phyloP scores from a whole-genome alignment of 2,797 vertebrate species.

The Kryptopterus vitreolus region DNA sequence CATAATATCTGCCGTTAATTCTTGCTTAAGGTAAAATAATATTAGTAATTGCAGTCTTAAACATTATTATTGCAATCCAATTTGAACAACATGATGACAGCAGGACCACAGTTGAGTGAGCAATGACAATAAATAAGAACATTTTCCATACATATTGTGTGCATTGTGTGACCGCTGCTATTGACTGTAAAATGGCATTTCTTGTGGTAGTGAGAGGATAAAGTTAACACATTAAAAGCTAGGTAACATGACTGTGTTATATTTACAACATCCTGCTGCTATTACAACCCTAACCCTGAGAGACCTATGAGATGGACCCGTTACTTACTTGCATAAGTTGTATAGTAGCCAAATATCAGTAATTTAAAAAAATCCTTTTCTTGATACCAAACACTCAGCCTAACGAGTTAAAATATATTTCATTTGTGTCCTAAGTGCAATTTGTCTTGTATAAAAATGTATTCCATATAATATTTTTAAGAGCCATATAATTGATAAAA shows the following conservation, averaged over 20 bases:
- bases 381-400: not conserved
- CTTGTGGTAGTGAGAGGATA: conserved; percentile 37
- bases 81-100: conserved; percentile 47
- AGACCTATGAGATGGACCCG: conserved; percentile 39
- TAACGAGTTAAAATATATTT: no score
- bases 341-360: conserved; percentile 7
- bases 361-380: conserved; percentile 2
- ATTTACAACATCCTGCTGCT: conserved; percentile 57
- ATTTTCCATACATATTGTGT: not conserved
- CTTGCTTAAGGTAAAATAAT: no score
- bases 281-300: conserved; percentile 31
- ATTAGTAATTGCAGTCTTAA: conserved; percentile 1
- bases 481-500: not conserved
- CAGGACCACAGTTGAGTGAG: conserved; percentile 37
- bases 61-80: conserved; percentile 20
- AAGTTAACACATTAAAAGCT: conserved; percentile 38
- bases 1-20: not conserved
- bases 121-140: not conserved
- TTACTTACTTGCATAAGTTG: conserved; percentile 24
- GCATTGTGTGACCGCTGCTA: conserved; percentile 29
- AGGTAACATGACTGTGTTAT: conserved; percentile 51
- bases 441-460: no score
- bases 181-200: conserved; percentile 33
- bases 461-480: no score
- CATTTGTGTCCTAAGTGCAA: no score